These are phyloP conservation scores for Sula dactylatra DNA, from an alignment of 2,113 vertebrate genomes.

Conservation along the genomic window DNA sequence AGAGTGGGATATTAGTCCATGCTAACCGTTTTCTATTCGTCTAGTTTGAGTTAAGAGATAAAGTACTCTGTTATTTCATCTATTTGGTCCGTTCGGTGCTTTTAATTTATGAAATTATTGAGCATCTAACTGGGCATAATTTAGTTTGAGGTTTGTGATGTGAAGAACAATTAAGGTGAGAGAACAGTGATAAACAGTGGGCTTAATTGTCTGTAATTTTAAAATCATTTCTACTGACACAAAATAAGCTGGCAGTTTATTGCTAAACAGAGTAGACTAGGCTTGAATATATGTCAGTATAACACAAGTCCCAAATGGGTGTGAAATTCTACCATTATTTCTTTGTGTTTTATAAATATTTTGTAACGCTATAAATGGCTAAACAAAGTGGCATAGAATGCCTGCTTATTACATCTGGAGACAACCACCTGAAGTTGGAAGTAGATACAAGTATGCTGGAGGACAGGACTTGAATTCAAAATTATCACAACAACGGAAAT, in stretches of 20 bases:
- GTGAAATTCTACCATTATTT: not conserved
- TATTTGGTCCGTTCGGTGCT: not conserved
- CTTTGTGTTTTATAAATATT: not conserved
- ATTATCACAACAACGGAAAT: not conserved
- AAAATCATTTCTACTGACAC: not conserved
- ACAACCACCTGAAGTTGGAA: not conserved
- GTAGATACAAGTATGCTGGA: not conserved
- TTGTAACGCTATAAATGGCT: not conserved
- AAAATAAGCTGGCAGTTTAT: not conserved
- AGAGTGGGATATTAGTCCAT: not conserved
- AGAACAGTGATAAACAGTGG: not conserved
- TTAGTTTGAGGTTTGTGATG: not conserved
- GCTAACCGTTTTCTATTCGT: not conserved
- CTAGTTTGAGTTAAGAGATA: not conserved
- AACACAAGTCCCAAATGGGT: not conserved
- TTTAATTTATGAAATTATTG: not conserved
- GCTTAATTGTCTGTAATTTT: not conserved
- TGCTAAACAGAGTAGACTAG: not conserved
- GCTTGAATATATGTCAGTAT: not conserved
- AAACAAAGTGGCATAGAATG: not conserved
- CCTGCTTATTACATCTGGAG: not conserved
- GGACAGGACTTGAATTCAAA: not conserved
- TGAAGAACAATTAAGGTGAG: not conserved
- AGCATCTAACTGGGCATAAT: not conserved
- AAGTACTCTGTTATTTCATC: not conserved